Evolutionary conservation across 2,113 vertebrate genomes (phyloP).

Genomic region (Pungitius pungitius): DNA sequence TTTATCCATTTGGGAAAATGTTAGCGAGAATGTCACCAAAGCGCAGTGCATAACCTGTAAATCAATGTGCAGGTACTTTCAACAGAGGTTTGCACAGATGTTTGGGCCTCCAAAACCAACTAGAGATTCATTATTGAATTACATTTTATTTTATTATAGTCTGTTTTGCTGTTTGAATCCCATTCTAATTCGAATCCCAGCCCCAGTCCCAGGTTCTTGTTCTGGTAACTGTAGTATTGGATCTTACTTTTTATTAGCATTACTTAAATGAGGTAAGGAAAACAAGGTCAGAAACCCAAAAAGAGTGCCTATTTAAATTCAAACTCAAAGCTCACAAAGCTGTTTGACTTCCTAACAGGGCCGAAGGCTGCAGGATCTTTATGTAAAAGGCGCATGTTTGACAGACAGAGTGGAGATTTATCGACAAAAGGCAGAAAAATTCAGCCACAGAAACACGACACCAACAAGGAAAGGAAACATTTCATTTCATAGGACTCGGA

Average conservation of each 20-base stretch:
- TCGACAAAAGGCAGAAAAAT: constrained; percentile 14
- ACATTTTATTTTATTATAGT: neutral
- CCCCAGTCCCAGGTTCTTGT: too few relatives aligned
- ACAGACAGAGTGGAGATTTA: neutral
- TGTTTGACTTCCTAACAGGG: neutral
- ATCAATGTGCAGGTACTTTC: neutral
- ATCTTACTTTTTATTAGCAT: neutral
- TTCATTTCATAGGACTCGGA: constrained; percentile 60
- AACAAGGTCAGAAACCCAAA: neutral
- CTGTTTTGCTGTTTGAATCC: too few relatives aligned
- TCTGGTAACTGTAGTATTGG: too few relatives aligned
- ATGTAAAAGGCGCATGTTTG: constrained; percentile 8
- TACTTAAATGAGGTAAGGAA: neutral
- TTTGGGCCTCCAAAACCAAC: neutral
- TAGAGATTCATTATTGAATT: neutral
- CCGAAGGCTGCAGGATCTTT: neutral
- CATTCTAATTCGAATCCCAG: neutral
- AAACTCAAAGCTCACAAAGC: neutral
- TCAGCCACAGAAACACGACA: constrained; percentile 1
- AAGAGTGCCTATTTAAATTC: neutral
- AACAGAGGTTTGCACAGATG: neutral
- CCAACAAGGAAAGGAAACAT: constrained; percentile 11
- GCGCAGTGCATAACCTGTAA: neutral
- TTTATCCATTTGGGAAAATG: neutral
- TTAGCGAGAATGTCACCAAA: neutral